Evolutionary conservation across 53 echinoderm and acorn worm species (phyloP).

Genomic region (Antedon mediterranea): DNA sequence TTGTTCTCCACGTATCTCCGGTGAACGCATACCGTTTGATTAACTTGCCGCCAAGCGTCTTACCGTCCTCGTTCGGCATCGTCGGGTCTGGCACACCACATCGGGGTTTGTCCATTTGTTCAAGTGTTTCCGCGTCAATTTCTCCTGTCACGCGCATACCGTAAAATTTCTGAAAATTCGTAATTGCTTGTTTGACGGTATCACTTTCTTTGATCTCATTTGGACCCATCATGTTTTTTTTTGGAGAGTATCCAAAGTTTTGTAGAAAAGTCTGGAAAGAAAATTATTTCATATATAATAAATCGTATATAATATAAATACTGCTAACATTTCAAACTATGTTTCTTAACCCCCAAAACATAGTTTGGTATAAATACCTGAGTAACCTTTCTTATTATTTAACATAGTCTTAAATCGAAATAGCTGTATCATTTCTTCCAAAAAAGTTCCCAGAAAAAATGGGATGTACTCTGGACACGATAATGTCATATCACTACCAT

Average conservation of each 20-base stretch:
- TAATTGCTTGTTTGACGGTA: not conserved
- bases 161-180: slow-evolving; percentile 46
- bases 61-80: not conserved
- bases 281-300: not conserved
- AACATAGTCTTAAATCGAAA: too few relatives aligned
- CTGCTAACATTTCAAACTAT: too few relatives aligned
- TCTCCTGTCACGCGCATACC: slow-evolving; percentile 26
- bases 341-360: too few relatives aligned
- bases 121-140: slow-evolving; percentile 42
- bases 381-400: too few relatives aligned
- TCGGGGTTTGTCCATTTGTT: slow-evolving; percentile 43
- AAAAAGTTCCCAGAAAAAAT: too few relatives aligned
- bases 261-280: not conserved
- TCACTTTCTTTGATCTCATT: not conserved
- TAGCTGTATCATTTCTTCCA: too few relatives aligned
- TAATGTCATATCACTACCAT: too few relatives aligned
- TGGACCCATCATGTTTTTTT: not conserved
- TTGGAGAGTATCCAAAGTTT: not conserved
- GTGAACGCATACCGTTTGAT: slow-evolving; percentile 8
- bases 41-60: not conserved
- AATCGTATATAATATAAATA: too few relatives aligned
- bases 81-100: slow-evolving; percentile 46
- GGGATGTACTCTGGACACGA: too few relatives aligned
- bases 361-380: too few relatives aligned
- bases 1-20: slow-evolving; percentile 30